These are phyloP conservation scores for Trichogramma dendrolimi DNA, from an alignment of 2,888 invertebrate genomes.

Conservation along the genomic window DNA sequence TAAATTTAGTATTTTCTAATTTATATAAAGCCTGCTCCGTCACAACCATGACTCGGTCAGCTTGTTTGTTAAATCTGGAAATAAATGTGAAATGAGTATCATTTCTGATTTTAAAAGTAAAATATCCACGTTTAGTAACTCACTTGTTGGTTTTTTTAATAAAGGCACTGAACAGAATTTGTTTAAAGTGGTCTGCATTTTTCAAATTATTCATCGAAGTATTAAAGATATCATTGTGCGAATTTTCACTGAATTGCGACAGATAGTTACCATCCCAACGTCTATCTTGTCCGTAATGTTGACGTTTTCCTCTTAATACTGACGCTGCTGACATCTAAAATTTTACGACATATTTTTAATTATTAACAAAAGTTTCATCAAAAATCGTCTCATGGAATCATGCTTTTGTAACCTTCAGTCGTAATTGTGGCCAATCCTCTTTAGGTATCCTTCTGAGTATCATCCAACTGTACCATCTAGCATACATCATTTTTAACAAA, in stretches of 20 bases:
- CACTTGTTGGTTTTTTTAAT: slow-evolving; percentile 48
- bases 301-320: slow-evolving; percentile 63
- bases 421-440: slow-evolving; percentile 83
- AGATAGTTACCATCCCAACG: slow-evolving; percentile 86
- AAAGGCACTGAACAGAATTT: slow-evolving; percentile 51
- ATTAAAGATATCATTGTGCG: slow-evolving; percentile 62
- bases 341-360: slow-evolving; percentile 7
- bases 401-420: slow-evolving; percentile 59
- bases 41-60: slow-evolving; percentile 83
- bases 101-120: slow-evolving; percentile 11
- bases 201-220: slow-evolving; percentile 66
- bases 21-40: slow-evolving; percentile 84
- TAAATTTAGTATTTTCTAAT: slow-evolving; percentile 80
- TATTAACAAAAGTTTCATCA: neutral
- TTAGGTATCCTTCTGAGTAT: slow-evolving; percentile 75
- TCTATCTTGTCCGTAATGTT: slow-evolving; percentile 71
- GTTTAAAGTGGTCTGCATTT: slow-evolving; percentile 63
- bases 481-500: slow-evolving; percentile 61
- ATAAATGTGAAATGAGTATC: neutral
- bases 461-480: slow-evolving; percentile 86
- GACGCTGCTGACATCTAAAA: slow-evolving; percentile 67
- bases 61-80: slow-evolving; percentile 66
- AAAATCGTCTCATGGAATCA: neutral
- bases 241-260: slow-evolving; percentile 64
- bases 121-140: slow-evolving; percentile 5